Evolutionary conservation across 1,140 invertebrate species (phyloP).

Genomic region (Drosophila carrolli): DNA sequence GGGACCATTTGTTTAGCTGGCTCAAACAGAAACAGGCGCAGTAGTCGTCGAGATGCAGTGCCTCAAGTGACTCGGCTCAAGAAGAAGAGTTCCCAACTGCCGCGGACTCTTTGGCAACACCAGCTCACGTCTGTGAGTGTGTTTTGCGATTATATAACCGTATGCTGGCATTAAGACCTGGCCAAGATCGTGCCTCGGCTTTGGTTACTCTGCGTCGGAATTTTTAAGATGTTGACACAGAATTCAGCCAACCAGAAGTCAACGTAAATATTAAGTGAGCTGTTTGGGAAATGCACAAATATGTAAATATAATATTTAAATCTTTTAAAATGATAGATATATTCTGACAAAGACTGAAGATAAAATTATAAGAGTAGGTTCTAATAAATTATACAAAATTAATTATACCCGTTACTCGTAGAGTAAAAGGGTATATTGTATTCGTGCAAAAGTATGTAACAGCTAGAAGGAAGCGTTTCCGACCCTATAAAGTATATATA

Average conservation of each 20-base stretch:
- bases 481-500: too few relatives aligned
- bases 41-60: conserved; percentile 30
- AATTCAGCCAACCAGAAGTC: conserved; percentile 24
- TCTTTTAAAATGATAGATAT: background rate
- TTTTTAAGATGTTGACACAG: conserved; percentile 46
- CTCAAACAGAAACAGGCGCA: conserved; percentile 64
- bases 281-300: background rate
- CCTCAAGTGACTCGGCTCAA: conserved; percentile 28
- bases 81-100: conserved; percentile 58
- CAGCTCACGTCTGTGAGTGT: conserved; percentile 26
- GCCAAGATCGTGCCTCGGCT: conserved; percentile 36
- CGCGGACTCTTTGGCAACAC: conserved; percentile 57
- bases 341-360: too few relatives aligned
- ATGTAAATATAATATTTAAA: background rate
- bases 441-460: too few relatives aligned
- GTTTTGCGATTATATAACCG: conserved; percentile 62
- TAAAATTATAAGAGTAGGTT: too few relatives aligned
- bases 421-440: too few relatives aligned
- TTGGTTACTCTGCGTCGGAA: conserved; percentile 30
- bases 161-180: conserved; percentile 67
- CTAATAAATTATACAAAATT: too few relatives aligned
- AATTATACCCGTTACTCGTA: too few relatives aligned
- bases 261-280: conserved; percentile 1
- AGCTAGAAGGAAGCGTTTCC: too few relatives aligned
- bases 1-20: conserved; percentile 26